phyloP scores from a whole-genome alignment of 2,888 invertebrate species.

The Gymnosoma rotundatum region DNA sequence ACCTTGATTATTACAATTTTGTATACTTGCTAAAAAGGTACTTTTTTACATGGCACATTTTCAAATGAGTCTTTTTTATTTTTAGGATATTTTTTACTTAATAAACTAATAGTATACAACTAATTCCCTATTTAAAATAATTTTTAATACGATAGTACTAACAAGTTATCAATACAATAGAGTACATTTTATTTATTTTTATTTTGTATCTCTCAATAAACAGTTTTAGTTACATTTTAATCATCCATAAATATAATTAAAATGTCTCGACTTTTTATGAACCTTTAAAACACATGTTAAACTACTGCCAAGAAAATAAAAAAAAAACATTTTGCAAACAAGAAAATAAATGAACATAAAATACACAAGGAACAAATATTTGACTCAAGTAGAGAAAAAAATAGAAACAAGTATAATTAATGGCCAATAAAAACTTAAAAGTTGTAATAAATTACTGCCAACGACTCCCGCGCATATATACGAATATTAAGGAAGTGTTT shows the following conservation, averaged over 20 bases:
- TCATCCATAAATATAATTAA: constrained; percentile 44
- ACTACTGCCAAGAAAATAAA: constrained; percentile 26
- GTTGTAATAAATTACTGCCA: constrained; percentile 54
- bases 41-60: background rate
- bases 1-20: background rate
- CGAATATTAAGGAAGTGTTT: constrained; percentile 12
- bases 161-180: background rate
- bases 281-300: background rate
- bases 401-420: constrained; percentile 53
- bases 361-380: background rate
- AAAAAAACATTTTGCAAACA: constrained; percentile 18
- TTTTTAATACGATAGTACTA: background rate
- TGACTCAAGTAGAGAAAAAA: background rate
- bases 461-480: constrained; percentile 12
- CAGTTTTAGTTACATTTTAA: background rate
- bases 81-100: background rate
- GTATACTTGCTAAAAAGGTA: background rate
- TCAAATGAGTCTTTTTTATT: background rate
- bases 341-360: background rate
- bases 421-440: constrained; percentile 65
- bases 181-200: background rate
- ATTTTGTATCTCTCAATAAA: constrained; percentile 7
- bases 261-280: constrained; percentile 41
- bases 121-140: background rate
- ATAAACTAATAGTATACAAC: no score